Evolutionary conservation across 2,113 vertebrate species (phyloP).

Genomic region (Grallaria varia): DNA sequence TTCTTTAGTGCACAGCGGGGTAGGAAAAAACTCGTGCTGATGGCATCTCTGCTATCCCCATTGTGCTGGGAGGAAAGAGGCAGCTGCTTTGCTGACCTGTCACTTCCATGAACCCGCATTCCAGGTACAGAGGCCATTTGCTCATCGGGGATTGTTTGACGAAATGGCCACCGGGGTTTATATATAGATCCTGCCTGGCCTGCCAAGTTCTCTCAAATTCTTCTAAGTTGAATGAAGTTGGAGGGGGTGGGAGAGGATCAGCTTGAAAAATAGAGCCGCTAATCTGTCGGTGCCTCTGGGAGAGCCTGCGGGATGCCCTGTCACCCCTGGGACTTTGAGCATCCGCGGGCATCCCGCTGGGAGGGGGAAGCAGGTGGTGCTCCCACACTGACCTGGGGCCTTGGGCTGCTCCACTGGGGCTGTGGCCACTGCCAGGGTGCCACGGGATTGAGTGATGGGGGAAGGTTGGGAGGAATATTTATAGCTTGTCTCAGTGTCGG

Average conservation of each 20-base stretch:
- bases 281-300: slow-evolving; percentile 19
- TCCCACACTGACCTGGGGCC: background rate
- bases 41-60: slow-evolving; percentile 35
- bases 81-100: slow-evolving; percentile 41
- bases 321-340: background rate
- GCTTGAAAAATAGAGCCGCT: slow-evolving; percentile 23
- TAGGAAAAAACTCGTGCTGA: slow-evolving; percentile 54
- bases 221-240: slow-evolving; percentile 39
- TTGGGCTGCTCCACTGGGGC: background rate
- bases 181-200: slow-evolving; percentile 47
- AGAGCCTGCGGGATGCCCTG: background rate
- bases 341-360: background rate
- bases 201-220: slow-evolving; percentile 54
- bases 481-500: background rate
- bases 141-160: background rate
- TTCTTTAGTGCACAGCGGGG: slow-evolving; percentile 53
- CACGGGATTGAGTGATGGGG: background rate
- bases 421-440: background rate
- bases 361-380: slow-evolving; percentile 42
- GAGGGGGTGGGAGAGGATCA: background rate
- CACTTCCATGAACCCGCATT: slow-evolving; percentile 42
- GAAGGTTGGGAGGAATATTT: slow-evolving; percentile 16
- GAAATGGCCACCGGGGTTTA: slow-evolving; percentile 19
- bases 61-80: background rate
- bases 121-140: slow-evolving; percentile 57